Evolutionary conservation across 2,797 vertebrate species (phyloP).

Genomic region (Peromyscus nudipes): DNA sequence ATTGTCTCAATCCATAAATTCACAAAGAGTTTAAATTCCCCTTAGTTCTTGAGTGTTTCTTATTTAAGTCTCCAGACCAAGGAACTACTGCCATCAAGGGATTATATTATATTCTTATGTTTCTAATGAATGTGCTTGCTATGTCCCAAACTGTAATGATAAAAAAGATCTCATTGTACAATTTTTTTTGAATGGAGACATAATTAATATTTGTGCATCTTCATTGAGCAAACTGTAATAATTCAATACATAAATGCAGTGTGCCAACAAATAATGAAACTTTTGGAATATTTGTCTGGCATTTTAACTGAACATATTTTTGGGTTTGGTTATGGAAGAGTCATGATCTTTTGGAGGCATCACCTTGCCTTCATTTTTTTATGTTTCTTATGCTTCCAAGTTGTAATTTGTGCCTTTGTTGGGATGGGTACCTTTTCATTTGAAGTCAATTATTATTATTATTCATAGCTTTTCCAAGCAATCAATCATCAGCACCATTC

Average conservation of each 20-base stretch:
- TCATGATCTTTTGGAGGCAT: background rate
- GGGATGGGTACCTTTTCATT: background rate
- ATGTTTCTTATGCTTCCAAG: background rate
- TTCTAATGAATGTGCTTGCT: slow-evolving; percentile 6
- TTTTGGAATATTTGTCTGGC: background rate
- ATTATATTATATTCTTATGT: background rate
- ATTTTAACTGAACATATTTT: background rate
- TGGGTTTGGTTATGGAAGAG: background rate
- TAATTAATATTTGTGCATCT: background rate
- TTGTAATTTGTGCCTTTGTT: background rate
- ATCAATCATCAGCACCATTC: background rate
- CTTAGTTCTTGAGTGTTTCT: slow-evolving; percentile 34
- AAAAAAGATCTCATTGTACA: background rate
- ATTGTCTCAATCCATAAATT: background rate
- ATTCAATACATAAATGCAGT: background rate
- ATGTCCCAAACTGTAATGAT: background rate
- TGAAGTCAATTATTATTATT: background rate
- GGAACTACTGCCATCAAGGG: background rate
- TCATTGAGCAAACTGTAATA: background rate
- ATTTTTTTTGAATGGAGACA: background rate
- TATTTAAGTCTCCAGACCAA: background rate
- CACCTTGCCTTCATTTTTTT: background rate
- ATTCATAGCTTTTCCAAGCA: background rate
- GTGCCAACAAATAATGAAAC: background rate
- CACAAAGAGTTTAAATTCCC: background rate